phyloP scores from a whole-genome alignment of 2,797 vertebrate species.

The Pitangus sulphuratus region DNA sequence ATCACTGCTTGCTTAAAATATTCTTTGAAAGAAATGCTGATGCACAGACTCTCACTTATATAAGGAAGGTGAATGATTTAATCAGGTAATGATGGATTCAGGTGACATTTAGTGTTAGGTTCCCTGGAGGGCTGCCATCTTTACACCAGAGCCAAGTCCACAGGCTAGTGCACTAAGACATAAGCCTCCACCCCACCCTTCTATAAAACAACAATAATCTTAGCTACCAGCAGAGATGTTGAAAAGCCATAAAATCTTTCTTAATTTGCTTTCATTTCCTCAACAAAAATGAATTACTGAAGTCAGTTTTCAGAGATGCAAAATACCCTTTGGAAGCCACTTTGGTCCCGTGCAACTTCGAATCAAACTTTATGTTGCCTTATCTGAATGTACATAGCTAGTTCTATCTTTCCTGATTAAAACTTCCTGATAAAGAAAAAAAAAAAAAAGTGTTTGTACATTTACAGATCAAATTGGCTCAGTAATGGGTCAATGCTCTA shows the following conservation, averaged over 20 bases:
- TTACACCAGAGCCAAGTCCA: conserved; percentile 81
- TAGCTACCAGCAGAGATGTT: background rate
- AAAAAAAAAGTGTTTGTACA: background rate
- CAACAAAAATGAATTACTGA: background rate
- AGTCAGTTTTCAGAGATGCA: background rate
- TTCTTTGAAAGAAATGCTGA: conserved; percentile 67
- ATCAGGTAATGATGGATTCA: conserved; percentile 89
- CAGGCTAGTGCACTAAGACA: background rate
- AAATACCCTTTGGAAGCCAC: conserved; percentile 33
- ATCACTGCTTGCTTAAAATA: conserved; percentile 37
- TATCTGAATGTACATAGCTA: conserved; percentile 45
- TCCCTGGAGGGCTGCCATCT: conserved; percentile 80
- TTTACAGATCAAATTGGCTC: background rate
- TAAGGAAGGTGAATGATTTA: conserved; percentile 79
- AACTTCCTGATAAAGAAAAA: background rate
- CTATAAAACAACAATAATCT: background rate
- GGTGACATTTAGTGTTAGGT: conserved; percentile 79
- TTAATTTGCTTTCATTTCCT: conserved; percentile 43
- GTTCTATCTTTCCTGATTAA: conserved; percentile 10
- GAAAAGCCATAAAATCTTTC: background rate
- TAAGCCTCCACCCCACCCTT: background rate
- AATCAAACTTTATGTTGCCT: conserved; percentile 6
- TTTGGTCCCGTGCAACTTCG: background rate
- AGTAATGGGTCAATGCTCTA: background rate
- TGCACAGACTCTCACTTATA: conserved; percentile 22